Percentiles rank a stretch among this genome's conserved stretches.
These are phyloP conservation scores for Melanargia galathea DNA, from an alignment of 2,888 invertebrate species.

Conservation along the genomic window DNA sequence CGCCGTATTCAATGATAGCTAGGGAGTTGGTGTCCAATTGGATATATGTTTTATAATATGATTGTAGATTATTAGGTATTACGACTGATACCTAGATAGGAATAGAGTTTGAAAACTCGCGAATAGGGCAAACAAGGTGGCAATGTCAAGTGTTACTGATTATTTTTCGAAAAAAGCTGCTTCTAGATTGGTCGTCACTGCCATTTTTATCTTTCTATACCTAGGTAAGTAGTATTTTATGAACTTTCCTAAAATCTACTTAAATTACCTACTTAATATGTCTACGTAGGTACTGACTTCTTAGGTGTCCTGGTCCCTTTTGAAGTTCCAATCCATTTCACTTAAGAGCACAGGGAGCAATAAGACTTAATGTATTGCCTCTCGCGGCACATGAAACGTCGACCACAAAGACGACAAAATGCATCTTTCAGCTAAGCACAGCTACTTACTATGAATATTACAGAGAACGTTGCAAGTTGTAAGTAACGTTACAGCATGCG, in stretches of 20 bases:
- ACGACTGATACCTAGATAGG: no score
- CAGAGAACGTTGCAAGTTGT: slow-evolving; percentile 17
- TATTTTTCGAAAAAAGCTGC: no score
- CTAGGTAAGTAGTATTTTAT: no score
- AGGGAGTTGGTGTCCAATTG: no score
- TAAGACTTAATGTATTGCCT: slow-evolving; percentile 33
- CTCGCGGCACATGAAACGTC: slow-evolving; percentile 31
- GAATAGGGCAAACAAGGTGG: no score
- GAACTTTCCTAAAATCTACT: not conserved
- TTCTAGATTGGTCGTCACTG: no score
- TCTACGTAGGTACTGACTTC: slow-evolving; percentile 18
- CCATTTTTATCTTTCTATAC: no score
- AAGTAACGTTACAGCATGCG: slow-evolving; percentile 20
- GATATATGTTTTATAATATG: no score
- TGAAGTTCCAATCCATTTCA: slow-evolving; percentile 36
- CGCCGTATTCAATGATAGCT: not conserved
- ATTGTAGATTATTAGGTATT: no score
- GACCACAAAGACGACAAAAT: slow-evolving; percentile 35
- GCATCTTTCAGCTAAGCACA: slow-evolving; percentile 29
- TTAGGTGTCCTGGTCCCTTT: slow-evolving; percentile 28
- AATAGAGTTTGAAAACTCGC: no score
- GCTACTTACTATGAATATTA: slow-evolving; percentile 26
- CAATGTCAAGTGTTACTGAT: no score
- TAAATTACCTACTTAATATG: not conserved
- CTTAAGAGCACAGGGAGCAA: slow-evolving; percentile 28